These are phyloP conservation scores for Megaustenia siamemsis DNA, from an alignment of 2,888 invertebrate genomes.

Conservation along the genomic window DNA sequence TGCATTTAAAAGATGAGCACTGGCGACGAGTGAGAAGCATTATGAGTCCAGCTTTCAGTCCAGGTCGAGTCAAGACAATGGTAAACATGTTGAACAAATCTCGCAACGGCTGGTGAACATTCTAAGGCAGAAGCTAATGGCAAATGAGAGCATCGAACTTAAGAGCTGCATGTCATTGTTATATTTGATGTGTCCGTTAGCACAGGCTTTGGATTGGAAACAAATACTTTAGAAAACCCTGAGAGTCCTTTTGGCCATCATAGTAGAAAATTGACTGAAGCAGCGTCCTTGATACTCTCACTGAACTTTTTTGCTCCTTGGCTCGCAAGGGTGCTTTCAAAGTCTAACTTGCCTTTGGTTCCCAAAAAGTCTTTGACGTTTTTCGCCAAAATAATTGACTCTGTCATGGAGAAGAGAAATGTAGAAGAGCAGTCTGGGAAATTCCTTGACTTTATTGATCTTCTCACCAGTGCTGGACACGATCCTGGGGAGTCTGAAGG, in stretches of 20 bases:
- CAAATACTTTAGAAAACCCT: slow-evolving; percentile 53
- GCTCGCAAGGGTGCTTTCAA: background rate
- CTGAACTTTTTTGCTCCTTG: slow-evolving; percentile 8
- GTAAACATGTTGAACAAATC: slow-evolving; percentile 26
- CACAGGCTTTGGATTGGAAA: slow-evolving; percentile 26
- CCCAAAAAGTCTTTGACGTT: slow-evolving; percentile 1
- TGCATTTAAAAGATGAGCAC: slow-evolving; percentile 28
- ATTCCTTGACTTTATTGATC: slow-evolving; percentile 45
- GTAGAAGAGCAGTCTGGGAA: slow-evolving; percentile 55
- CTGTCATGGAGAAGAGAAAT: slow-evolving; percentile 57
- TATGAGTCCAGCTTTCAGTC: slow-evolving; percentile 34
- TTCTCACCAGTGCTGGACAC: slow-evolving; percentile 25
- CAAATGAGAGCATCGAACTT: slow-evolving; percentile 24
- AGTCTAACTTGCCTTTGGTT: background rate
- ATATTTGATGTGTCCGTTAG: slow-evolving; percentile 40
- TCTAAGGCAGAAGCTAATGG: background rate
- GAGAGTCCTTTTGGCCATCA: slow-evolving; percentile 61
- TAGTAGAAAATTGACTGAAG: slow-evolving; percentile 54
- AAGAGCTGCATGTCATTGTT: background rate
- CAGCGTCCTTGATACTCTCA: background rate
- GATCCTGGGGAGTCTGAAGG: background rate
- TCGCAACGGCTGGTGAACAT: background rate
- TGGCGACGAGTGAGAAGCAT: slow-evolving; percentile 37
- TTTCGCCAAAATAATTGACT: slow-evolving; percentile 15
- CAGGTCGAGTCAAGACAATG: slow-evolving; percentile 36